Evolutionary conservation across 2,113 vertebrate genomes (phyloP).

Genomic region (Eidolon helvum): DNA sequence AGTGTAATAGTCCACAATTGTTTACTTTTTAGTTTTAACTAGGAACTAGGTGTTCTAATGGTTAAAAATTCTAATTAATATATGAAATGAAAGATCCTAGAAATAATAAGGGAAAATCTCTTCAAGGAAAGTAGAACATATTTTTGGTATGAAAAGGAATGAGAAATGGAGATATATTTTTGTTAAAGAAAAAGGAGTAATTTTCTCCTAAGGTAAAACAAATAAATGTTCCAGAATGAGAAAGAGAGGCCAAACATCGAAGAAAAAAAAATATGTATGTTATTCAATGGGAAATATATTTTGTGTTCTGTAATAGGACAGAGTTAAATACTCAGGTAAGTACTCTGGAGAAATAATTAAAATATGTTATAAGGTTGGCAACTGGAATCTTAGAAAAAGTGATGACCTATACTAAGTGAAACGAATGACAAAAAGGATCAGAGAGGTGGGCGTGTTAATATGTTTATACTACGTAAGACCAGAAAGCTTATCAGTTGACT

Average conservation of each 20-base stretch:
- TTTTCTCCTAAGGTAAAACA: neutral
- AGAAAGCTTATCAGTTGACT: neutral
- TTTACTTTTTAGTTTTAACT: neutral
- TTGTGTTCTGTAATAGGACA: neutral
- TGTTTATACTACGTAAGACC: too few relatives aligned
- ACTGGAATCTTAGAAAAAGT: neutral
- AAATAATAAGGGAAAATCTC: neutral
- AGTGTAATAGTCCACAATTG: neutral
- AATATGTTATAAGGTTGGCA: neutral
- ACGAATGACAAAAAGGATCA: neutral
- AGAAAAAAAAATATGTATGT: neutral
- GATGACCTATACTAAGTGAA: neutral
- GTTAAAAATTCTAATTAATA: neutral
- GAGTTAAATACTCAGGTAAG: neutral
- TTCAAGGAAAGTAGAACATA: neutral
- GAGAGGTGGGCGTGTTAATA: neutral
- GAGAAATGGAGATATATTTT: neutral
- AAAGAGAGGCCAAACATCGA: neutral
- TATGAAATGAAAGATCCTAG: neutral
- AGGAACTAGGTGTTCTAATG: neutral
- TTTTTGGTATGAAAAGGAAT: neutral
- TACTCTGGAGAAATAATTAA: neutral
- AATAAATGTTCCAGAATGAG: neutral
- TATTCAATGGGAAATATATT: neutral
- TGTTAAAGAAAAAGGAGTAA: neutral